Percentiles rank a stretch among this genome's conserved stretches.
Conservation (phyloP, 2,113 vertebrate genomes). For the Chaetops frenatus region DNA sequence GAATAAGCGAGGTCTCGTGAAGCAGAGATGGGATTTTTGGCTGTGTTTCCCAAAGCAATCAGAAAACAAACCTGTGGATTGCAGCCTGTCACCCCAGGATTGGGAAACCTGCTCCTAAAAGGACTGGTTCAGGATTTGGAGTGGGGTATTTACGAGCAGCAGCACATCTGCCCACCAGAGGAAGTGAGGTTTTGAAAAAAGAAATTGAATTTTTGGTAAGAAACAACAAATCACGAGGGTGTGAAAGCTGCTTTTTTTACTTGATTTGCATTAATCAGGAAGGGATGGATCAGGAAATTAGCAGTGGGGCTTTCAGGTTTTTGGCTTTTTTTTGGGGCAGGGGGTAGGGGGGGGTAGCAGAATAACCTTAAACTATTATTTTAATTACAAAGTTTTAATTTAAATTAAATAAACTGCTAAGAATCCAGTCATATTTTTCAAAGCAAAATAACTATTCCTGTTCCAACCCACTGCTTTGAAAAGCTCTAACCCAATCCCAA, state of each 20-base stretch:
- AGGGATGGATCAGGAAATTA: not conserved
- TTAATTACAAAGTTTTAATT: not conserved
- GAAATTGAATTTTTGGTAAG: not conserved
- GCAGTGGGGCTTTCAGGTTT: not conserved
- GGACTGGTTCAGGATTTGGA: not conserved
- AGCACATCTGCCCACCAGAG: not conserved
- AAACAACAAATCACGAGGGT: not conserved
- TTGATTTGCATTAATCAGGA: not conserved
- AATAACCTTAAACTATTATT: not conserved
- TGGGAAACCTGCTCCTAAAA: not conserved
- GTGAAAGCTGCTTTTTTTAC: not conserved
- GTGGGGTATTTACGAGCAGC: not conserved
- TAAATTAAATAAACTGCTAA: not conserved
- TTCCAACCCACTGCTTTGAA: not conserved
- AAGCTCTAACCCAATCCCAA: not conserved
- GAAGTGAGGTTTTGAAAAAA: not conserved
- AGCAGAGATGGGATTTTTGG: not conserved
- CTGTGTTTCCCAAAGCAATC: fast-evolving
- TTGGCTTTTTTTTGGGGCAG: not conserved
- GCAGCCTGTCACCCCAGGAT: not conserved
- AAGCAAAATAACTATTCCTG: not conserved
- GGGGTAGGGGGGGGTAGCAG: no score
- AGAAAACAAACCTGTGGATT: not conserved
- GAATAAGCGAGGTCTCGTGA: not conserved
- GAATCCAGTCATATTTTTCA: not conserved